Evolutionary conservation across 2,888 invertebrate genomes (phyloP).

Genomic region (Mactromeris polynyma): DNA sequence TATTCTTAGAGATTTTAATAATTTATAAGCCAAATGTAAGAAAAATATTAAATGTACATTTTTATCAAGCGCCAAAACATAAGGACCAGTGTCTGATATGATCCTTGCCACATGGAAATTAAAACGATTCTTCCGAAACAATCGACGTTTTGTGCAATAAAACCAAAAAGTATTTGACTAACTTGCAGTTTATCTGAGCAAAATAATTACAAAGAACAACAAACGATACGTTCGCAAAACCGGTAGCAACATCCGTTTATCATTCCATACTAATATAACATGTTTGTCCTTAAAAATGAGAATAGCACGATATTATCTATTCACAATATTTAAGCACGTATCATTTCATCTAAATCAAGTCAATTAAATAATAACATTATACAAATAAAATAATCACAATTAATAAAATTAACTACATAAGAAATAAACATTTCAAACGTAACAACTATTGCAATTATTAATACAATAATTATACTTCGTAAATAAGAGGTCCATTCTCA

Average conservation of each 20-base stretch:
- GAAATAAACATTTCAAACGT: slow-evolving; percentile 15
- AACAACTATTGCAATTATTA: slow-evolving; percentile 13
- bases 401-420: neutral
- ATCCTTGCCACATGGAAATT: no score
- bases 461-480: neutral
- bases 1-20: neutral
- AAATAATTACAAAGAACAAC: no score
- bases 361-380: neutral
- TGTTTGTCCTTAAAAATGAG: neutral
- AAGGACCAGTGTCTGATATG: no score
- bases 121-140: no score
- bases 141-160: no score
- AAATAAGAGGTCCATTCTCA: neutral
- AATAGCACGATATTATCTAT: neutral
- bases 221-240: neutral
- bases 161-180: no score
- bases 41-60: neutral
- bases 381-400: neutral
- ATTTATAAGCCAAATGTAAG: neutral
- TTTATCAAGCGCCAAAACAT: neutral
- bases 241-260: neutral
- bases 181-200: no score
- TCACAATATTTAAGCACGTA: neutral
- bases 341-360: neutral
- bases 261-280: neutral